Conservation (phyloP, 1,140 invertebrate genomes). For the Drosophila prosaltans region DNA sequence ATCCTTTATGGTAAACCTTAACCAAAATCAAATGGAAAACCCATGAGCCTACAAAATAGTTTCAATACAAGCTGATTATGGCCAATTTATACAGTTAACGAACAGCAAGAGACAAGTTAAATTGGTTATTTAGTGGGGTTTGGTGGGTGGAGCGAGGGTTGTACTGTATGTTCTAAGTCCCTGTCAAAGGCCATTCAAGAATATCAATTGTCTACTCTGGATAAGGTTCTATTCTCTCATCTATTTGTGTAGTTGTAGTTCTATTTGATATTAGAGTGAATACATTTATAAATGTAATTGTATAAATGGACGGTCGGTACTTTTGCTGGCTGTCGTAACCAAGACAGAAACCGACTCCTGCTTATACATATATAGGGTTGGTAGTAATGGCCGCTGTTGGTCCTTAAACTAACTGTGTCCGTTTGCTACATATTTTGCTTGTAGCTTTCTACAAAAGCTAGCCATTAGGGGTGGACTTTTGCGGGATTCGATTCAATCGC, state of each 20-base stretch:
- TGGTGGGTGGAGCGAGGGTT: background rate
- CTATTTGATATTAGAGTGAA: conserved; percentile 23
- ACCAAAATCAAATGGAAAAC: background rate
- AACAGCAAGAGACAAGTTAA: background rate
- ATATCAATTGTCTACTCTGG: conserved; percentile 12
- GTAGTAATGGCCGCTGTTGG: conserved; percentile 16
- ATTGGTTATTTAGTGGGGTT: background rate
- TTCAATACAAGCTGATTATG: conserved; percentile 10
- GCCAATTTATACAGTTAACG: conserved; percentile 19
- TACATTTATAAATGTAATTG: conserved; percentile 30
- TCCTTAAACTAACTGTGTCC: conserved; percentile 8
- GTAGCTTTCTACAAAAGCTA: conserved; percentile 5
- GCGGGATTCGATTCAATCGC: conserved; percentile 20
- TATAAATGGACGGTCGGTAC: conserved; percentile 16
- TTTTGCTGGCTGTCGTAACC: background rate
- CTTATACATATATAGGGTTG: conserved; percentile 6
- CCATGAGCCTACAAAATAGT: background rate
- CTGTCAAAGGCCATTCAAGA: conserved; percentile 20
- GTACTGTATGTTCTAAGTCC: background rate
- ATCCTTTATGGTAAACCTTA: background rate
- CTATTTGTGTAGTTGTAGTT: conserved; percentile 4
- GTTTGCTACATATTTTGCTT: background rate
- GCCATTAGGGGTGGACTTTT: conserved; percentile 29
- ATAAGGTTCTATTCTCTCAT: background rate
- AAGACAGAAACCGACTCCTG: background rate